Conservation (phyloP, 2,797 vertebrate genomes). For the Gallinago solitaria region DNA sequence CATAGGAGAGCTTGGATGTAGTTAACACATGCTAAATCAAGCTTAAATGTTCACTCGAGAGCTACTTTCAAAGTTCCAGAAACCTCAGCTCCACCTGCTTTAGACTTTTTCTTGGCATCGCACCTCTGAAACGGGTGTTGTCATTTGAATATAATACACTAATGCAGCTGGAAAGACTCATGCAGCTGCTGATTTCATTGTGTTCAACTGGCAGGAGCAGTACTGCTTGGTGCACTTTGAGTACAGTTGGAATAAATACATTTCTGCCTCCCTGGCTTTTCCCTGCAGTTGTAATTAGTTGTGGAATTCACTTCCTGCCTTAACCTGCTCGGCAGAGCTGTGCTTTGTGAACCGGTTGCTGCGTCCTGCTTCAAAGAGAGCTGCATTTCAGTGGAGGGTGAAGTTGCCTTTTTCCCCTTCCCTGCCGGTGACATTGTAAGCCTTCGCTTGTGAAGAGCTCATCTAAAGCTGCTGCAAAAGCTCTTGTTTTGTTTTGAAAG, state of each 20-base stretch:
- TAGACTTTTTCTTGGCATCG: constrained; percentile 43
- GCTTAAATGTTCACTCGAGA: not conserved
- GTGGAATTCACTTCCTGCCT: constrained; percentile 65
- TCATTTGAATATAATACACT: not conserved
- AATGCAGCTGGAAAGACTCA: constrained; percentile 32
- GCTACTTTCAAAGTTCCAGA: constrained; percentile 14
- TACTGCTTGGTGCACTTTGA: constrained; percentile 21
- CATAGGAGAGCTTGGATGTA: not conserved
- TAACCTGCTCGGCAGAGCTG: constrained; percentile 37
- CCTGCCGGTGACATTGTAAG: not conserved
- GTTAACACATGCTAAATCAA: constrained; percentile 40
- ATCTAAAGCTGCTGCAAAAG: not conserved
- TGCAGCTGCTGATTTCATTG: constrained; percentile 33
- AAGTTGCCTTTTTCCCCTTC: not conserved
- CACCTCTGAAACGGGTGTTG: constrained; percentile 48
- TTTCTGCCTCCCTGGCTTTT: constrained; percentile 48
- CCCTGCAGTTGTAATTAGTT: constrained; percentile 53
- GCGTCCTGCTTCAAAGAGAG: constrained; percentile 9
- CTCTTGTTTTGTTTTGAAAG: not conserved
- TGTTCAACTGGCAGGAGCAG: constrained; percentile 25
- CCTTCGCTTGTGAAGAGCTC: not conserved
- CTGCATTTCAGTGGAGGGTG: not conserved
- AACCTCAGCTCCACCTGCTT: constrained; percentile 43
- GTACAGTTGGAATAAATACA: constrained; percentile 52
- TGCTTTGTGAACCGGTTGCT: not conserved